phyloP scores from a whole-genome alignment of 2,797 vertebrate genomes.

The Onychomys arenicola region DNA sequence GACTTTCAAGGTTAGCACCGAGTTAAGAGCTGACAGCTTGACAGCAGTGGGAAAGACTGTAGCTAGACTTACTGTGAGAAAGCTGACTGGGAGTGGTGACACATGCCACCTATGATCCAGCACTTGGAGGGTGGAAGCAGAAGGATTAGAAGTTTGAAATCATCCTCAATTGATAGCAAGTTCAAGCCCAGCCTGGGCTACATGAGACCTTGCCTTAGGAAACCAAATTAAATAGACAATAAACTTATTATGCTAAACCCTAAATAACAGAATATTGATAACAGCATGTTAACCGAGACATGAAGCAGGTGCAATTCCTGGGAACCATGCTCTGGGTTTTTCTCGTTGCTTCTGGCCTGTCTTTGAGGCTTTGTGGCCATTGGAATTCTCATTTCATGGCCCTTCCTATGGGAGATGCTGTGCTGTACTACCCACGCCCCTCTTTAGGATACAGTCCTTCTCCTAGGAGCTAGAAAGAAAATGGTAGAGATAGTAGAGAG shows the following conservation, averaged over 20 bases:
- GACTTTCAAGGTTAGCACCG: slow-evolving; percentile 19
- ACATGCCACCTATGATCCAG: background rate
- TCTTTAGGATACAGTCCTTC: background rate
- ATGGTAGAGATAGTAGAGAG: too few species aligned
- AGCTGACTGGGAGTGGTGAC: background rate
- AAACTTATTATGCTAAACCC: background rate
- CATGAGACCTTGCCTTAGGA: background rate
- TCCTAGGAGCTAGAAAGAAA: background rate
- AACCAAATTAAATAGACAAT: background rate
- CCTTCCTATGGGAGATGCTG: background rate
- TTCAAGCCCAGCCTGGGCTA: background rate
- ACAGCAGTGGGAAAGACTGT: background rate
- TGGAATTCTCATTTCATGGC: background rate
- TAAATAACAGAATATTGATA: background rate
- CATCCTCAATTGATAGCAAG: background rate
- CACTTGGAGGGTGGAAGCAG: background rate
- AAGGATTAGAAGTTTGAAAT: background rate
- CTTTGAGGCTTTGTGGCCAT: background rate
- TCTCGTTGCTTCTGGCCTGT: background rate
- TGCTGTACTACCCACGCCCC: background rate
- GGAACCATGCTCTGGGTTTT: background rate
- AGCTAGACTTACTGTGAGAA: slow-evolving; percentile 37
- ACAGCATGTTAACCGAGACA: background rate
- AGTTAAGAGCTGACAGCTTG: slow-evolving; percentile 12
- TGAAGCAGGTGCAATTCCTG: background rate